Evolutionary conservation across 2,113 vertebrate genomes (phyloP), one percentile per base, ranked within the genome.

Genomic region (Geococcyx californianus): DNA sequence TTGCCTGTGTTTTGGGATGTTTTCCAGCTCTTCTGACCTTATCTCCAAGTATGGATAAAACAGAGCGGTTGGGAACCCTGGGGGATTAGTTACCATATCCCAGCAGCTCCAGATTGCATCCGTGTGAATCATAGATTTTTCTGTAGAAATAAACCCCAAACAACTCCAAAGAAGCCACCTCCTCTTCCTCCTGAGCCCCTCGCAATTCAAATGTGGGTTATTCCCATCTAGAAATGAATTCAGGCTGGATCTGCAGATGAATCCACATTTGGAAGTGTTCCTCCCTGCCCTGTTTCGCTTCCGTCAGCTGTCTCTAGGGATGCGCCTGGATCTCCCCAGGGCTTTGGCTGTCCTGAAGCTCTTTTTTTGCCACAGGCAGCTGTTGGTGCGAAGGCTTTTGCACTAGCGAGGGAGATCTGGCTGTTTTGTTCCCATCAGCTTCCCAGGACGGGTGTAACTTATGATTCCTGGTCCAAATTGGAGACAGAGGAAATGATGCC

Each of bases 21-120:
- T 74, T 90, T 80, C 49, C 75, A 64, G 76, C 28, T 80, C 76
- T 89, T 55, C 79, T 84, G 83, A 72, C 85, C 75, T 94, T 87
- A 59, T 52, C 93, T 93, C 70, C 73, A 45, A 64, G 70, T 52
- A 29, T 1, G 3, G 75, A 88, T 86, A 77, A 92, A 84, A 13
- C 70, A 44, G 79, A 84, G 73, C 60, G 16, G 34, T 52, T 77
- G 76, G 67, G 82, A 95, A 63, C 59, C 34, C 34, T 33, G 72
- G 28, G 51, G 52, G 36, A 64, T 81, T 51, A 25, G 44, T 69
- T 84, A 44, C 76, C 1, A 7, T 83, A 74, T 11, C 79, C 0
- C 0, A 1, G 70, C 79, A 64, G 52, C 36, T 80, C 84, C 67
- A 68, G 59, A 16, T 76, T 0, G 1, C 42, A 28, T 81, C 79